These are phyloP conservation scores for Numenius arquata DNA, from an alignment of 2,113 vertebrate species.

Conservation along the genomic window DNA sequence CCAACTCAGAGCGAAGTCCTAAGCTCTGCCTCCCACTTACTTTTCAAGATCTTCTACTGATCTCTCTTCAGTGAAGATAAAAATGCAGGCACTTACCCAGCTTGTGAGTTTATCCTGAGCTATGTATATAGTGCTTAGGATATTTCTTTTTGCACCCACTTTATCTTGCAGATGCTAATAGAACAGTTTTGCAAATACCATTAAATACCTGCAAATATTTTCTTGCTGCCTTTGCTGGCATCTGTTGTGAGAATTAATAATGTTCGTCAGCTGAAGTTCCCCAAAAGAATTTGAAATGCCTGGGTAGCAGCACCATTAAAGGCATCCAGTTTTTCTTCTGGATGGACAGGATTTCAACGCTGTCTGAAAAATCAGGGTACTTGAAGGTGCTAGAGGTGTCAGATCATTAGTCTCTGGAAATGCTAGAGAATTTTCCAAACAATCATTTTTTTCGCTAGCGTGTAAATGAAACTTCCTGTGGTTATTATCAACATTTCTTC, in stretches of 20 bases:
- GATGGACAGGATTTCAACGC: not conserved
- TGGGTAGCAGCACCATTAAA: not conserved
- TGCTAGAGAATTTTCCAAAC: not conserved
- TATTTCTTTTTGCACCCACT: not conserved
- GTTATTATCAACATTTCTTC: not conserved
- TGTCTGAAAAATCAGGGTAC: not conserved
- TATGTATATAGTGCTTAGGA: not conserved
- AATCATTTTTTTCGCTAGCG: not conserved
- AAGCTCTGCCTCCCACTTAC: not conserved
- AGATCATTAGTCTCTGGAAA: not conserved
- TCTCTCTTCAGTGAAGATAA: not conserved
- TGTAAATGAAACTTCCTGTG: not conserved
- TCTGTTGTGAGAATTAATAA: not conserved
- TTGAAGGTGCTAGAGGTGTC: not conserved
- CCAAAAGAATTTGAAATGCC: not conserved
- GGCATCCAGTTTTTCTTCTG: not conserved
- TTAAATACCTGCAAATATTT: not conserved
- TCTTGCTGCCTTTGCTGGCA: not conserved
- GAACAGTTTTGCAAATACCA: not conserved
- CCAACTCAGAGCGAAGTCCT: not conserved
- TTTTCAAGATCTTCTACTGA: not conserved
- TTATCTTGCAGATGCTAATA: not conserved
- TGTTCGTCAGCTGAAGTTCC: not conserved
- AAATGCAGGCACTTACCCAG: rapidly evolving
- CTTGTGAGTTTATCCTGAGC: not conserved